Conservation (phyloP, 2,113 vertebrate species). For the Dissostichus mawsoni region DNA sequence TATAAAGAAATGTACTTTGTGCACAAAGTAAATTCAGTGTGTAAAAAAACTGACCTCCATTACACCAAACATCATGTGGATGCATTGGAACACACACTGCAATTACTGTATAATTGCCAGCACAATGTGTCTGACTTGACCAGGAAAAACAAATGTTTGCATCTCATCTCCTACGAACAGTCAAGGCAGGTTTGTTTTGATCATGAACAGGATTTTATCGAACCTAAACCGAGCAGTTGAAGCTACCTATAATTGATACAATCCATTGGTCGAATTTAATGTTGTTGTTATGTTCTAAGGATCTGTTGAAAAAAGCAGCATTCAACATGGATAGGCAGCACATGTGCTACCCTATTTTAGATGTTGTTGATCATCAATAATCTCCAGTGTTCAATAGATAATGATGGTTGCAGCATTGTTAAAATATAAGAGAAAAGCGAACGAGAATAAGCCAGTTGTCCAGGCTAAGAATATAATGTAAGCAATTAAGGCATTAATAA, state of each 20-base stretch:
- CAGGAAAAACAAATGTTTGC: too few relatives aligned
- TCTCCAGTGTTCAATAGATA: conserved; percentile 11
- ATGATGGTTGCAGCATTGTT: conserved; percentile 19
- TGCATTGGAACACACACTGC: background rate
- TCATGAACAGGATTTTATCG: background rate
- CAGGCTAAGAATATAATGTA: background rate
- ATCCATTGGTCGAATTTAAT: background rate
- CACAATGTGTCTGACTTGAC: background rate
- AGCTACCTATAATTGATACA: background rate
- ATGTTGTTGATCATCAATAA: conserved; percentile 13
- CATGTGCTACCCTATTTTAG: background rate
- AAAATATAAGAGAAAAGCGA: conserved; percentile 10
- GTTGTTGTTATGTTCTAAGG: background rate
- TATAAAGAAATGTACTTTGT: too few relatives aligned
- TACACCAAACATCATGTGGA: background rate
- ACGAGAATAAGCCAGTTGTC: background rate
- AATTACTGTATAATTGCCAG: background rate
- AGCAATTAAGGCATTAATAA: background rate
- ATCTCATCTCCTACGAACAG: background rate
- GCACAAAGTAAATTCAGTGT: background rate
- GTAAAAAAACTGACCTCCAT: background rate
- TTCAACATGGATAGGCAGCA: background rate
- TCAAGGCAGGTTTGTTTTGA: background rate
- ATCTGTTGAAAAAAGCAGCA: background rate
- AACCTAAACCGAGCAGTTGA: background rate